Conservation (phyloP, 2,113 vertebrate species). For the Aegotheles bennettii region DNA sequence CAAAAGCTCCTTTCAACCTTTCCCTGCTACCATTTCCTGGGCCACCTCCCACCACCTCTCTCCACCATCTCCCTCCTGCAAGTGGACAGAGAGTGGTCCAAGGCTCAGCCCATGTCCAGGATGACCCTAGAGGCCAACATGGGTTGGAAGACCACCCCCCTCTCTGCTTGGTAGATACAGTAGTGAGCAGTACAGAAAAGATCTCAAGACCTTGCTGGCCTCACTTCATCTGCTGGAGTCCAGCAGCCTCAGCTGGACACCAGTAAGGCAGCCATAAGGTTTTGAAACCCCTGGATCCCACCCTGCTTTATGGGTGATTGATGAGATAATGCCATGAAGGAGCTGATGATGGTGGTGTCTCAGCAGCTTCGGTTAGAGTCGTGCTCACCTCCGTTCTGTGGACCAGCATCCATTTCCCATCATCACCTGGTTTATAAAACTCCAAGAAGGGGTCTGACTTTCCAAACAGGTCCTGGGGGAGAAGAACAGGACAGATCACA, state of each 20-base stretch:
- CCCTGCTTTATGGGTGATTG: background rate
- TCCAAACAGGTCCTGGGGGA: constrained; percentile 91
- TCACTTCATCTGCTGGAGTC: background rate
- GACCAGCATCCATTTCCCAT: constrained; percentile 97
- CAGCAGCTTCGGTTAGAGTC: background rate
- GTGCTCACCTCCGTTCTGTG: constrained; percentile 91
- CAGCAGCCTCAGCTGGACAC: background rate
- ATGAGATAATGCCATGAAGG: accelerated
- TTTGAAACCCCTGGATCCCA: background rate
- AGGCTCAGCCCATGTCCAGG: background rate
- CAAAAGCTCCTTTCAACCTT: background rate
- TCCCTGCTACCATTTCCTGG: accelerated
- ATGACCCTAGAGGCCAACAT: background rate
- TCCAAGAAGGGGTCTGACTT: constrained; percentile 98
- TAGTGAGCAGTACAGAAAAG: background rate
- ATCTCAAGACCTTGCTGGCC: background rate
- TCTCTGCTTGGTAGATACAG: background rate
- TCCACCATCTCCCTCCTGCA: background rate
- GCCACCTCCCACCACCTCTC: background rate
- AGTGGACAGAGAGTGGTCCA: background rate
- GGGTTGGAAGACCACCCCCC: background rate
- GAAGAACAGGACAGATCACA: background rate
- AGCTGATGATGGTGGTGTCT: background rate
- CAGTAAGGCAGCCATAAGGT: accelerated
- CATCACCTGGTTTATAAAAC: constrained; percentile 91